Conservation (phyloP, 2,113 vertebrate genomes). For the Anser cygnoides region DNA sequence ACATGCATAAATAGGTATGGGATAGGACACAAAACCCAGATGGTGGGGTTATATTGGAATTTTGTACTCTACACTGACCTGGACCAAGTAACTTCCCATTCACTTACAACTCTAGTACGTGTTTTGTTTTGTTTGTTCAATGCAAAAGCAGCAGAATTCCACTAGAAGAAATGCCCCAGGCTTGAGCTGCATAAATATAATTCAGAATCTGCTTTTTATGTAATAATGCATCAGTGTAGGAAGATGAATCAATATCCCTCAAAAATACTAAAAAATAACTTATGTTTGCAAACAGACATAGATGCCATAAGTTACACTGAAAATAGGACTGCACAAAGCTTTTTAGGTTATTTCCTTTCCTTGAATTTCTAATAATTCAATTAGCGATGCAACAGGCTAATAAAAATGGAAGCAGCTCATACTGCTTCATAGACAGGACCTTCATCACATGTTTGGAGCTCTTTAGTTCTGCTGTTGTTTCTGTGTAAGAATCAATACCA, state of each 20-base stretch:
- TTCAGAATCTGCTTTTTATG: not conserved
- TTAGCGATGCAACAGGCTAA: slow-evolving; percentile 42
- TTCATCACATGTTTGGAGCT: not conserved
- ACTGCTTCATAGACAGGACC: not conserved
- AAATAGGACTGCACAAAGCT: not conserved
- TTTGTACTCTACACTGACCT: not conserved
- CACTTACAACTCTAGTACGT: not conserved
- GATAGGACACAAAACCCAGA: not conserved
- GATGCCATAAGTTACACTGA: not conserved
- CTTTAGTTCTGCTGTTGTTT: slow-evolving; percentile 50
- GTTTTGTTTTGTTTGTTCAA: not conserved
- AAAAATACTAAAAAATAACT: not conserved
- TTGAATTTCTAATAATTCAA: slow-evolving; percentile 43
- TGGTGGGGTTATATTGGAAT: not conserved
- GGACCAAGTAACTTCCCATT: not conserved
- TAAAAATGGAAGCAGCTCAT: slow-evolving; percentile 43
- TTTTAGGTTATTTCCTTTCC: not conserved
- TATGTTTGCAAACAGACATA: not conserved
- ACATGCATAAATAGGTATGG: not conserved
- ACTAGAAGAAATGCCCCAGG: not conserved
- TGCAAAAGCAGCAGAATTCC: not conserved
- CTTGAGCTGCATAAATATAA: not conserved
- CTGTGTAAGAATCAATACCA: slow-evolving; percentile 39
- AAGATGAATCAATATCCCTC: not conserved
- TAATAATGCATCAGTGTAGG: not conserved